Conservation (phyloP, 2,888 invertebrate genomes). For the Strigamia transsilvanica region DNA sequence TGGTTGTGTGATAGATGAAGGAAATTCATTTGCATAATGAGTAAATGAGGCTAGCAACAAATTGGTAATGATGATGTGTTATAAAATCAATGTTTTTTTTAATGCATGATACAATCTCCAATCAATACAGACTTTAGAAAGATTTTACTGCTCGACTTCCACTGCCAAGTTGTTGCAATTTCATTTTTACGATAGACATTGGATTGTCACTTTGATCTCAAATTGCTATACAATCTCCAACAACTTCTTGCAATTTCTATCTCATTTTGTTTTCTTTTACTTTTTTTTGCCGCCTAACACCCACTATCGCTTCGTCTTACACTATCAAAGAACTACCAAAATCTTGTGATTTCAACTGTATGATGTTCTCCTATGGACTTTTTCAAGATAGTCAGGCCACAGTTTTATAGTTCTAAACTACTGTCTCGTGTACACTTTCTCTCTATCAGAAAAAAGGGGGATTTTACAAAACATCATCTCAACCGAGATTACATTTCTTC, state of each 20-base stretch:
- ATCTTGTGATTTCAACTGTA: slow-evolving; percentile 40
- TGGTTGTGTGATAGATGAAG: neutral
- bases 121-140: slow-evolving; percentile 8
- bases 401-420: slow-evolving; percentile 42
- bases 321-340: slow-evolving; percentile 28
- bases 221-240: slow-evolving; percentile 29
- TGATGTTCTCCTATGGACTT: slow-evolving; percentile 33
- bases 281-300: slow-evolving; percentile 1
- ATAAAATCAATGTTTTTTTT: neutral
- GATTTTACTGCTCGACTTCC: neutral
- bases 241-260: slow-evolving; percentile 43
- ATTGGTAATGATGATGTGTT: neutral
- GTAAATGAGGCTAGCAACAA: slow-evolving; percentile 9
- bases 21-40: slow-evolving; percentile 36
- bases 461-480: slow-evolving; percentile 39
- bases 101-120: neutral
- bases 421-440: slow-evolving; percentile 33
- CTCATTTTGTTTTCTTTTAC: slow-evolving; percentile 18
- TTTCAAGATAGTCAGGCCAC: slow-evolving; percentile 38
- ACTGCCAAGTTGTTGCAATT: slow-evolving; percentile 20
- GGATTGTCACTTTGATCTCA: slow-evolving; percentile 42
- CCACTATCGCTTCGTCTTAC: slow-evolving; percentile 37
- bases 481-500: slow-evolving; percentile 39
- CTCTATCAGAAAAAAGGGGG: slow-evolving; percentile 31
- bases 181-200: slow-evolving; percentile 37